phyloP scores from a whole-genome alignment of 2,113 vertebrate species.

The Syrrhaptes paradoxus region DNA sequence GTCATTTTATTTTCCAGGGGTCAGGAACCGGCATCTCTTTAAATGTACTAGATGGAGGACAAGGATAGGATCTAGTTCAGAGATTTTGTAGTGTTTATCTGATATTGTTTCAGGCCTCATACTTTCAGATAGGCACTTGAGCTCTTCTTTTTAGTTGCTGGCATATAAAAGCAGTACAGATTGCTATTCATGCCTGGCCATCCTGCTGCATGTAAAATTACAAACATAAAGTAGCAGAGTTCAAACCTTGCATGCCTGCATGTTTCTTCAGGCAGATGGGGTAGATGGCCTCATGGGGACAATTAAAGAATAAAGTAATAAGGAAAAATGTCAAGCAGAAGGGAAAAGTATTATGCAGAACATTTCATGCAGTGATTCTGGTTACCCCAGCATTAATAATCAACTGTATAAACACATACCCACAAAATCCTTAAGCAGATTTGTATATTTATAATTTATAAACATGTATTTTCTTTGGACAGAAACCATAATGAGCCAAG shows the following conservation, averaged over 20 bases:
- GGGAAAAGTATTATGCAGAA: conserved; percentile 23
- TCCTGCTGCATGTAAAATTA: conserved; percentile 20
- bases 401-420: conserved; percentile 27
- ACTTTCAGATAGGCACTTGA: background rate
- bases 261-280: conserved; percentile 47
- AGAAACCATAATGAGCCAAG: conserved; percentile 18
- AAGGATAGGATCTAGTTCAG: background rate
- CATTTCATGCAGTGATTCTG: conserved; percentile 16
- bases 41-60: background rate
- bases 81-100: background rate
- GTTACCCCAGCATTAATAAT: conserved; percentile 32
- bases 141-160: background rate
- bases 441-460: conserved; percentile 64
- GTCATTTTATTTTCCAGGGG: background rate
- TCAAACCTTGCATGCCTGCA: background rate
- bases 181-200: conserved; percentile 14
- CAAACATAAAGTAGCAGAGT: conserved; percentile 15
- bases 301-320: conserved; percentile 63
- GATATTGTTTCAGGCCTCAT: background rate
- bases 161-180: background rate
- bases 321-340: conserved; percentile 64
- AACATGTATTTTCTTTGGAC: conserved; percentile 56
- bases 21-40: background rate
- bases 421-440: conserved; percentile 48
- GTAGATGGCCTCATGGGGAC: conserved; percentile 44